phyloP scores from a whole-genome alignment of 2,888 invertebrate genomes.

The Candidula unifasciata region DNA sequence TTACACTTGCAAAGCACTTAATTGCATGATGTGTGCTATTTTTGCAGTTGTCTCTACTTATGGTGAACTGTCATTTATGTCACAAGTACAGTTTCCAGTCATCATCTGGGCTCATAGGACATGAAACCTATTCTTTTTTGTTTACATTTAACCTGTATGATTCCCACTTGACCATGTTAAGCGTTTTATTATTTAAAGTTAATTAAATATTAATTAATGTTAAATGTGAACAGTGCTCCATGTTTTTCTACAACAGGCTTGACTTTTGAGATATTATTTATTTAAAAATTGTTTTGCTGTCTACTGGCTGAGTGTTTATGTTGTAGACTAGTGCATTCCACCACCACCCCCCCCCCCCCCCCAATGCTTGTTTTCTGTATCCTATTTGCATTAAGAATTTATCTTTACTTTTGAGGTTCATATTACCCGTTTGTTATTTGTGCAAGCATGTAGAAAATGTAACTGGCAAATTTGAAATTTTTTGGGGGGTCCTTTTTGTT shows the following conservation, averaged over 20 bases:
- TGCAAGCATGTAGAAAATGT: no score
- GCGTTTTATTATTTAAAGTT: no score
- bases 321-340: no score
- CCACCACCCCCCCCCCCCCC: no score
- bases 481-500: no score
- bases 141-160: not conserved
- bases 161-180: not conserved
- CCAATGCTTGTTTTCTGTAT: no score
- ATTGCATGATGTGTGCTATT: conserved; percentile 48
- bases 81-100: conserved; percentile 6
- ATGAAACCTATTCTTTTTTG: not conserved
- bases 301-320: no score
- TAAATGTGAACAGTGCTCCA: not conserved
- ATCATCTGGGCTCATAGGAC: conserved; percentile 13
- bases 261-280: no score
- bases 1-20: conserved; percentile 35
- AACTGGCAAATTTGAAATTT: no score
- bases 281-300: no score
- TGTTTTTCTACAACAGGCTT: not conserved
- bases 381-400: no score
- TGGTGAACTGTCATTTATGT: conserved; percentile 6
- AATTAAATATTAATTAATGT: not conserved
- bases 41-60: conserved; percentile 18
- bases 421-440: not conserved
- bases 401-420: not conserved